A percentile compares a stretch with the other conserved stretches of the same genome.
Conservation (phyloP, 2,888 invertebrate species). For the Drosophila helvetica region DNA sequence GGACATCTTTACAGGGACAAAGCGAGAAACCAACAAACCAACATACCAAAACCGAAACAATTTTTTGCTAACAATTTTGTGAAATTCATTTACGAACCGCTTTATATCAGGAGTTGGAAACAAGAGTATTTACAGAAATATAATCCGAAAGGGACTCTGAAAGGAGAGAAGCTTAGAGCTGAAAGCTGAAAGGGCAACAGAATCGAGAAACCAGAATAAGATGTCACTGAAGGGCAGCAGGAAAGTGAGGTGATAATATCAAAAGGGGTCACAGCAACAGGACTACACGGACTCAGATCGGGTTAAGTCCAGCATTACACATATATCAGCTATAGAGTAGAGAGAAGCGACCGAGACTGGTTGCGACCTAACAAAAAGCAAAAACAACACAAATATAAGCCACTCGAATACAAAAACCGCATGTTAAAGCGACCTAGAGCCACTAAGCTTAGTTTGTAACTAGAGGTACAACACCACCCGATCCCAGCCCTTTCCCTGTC, state of each 20-base stretch:
- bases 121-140: background rate
- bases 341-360: constrained; percentile 1
- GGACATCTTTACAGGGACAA: constrained; percentile 69
- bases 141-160: background rate
- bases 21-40: constrained; percentile 13
- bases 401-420: constrained; percentile 3
- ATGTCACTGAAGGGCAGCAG: constrained; percentile 1
- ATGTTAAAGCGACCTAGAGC: constrained; percentile 15
- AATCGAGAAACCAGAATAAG: no score
- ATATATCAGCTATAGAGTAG: background rate
- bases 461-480: constrained; percentile 12
- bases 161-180: background rate
- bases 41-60: constrained; percentile 42
- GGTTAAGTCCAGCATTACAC: constrained; percentile 7
- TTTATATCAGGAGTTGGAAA: constrained; percentile 36
- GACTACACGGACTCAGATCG: background rate
- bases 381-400: background rate
- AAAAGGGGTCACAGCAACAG: background rate
- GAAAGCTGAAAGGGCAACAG: background rate
- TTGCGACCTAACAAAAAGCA: background rate
- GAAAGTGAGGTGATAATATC: constrained; percentile 10
- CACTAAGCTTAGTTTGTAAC: constrained; percentile 24
- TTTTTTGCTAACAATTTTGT: constrained; percentile 71
- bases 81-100: constrained; percentile 67
- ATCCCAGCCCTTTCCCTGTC: background rate